A percentile compares a stretch with the other conserved stretches of the same genome.
Conservation (phyloP, 2,797 vertebrate species). For the Mastacembelus armatus region DNA sequence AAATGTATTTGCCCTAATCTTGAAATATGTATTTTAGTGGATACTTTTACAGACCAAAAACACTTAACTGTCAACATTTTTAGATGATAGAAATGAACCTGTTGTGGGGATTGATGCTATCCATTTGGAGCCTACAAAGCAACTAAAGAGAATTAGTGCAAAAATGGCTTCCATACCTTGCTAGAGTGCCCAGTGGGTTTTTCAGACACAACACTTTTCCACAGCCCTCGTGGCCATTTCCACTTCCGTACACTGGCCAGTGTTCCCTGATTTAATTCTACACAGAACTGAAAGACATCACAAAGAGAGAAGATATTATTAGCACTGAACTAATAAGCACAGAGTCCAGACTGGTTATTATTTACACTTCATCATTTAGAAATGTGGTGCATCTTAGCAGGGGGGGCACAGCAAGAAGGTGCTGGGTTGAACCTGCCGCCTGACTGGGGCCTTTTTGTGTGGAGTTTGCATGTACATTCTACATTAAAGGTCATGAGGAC, state of each 20-base stretch:
- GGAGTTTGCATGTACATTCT: too few species aligned
- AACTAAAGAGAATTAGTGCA: neutral
- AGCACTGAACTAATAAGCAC: neutral
- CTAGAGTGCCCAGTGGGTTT: slow-evolving; percentile 82
- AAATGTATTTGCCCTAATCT: too few species aligned
- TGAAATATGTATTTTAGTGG: too few species aligned
- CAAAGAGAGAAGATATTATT: neutral
- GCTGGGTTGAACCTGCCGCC: too few species aligned
- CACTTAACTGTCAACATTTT: too few species aligned
- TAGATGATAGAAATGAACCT: neutral
- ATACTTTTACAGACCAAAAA: too few species aligned
- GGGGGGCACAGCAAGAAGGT: too few species aligned
- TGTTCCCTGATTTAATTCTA: slow-evolving; percentile 91
- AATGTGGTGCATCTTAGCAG: neutral
- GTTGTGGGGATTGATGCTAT: neutral
- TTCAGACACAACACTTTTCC: slow-evolving; percentile 90
- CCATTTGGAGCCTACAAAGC: too few species aligned
- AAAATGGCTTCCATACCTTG: slow-evolving; percentile 80
- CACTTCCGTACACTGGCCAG: slow-evolving; percentile 91
- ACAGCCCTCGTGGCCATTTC: slow-evolving; percentile 89
- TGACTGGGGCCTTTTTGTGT: too few species aligned
- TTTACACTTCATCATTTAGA: neutral
- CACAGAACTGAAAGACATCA: slow-evolving; percentile 88
- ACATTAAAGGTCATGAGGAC: too few species aligned
- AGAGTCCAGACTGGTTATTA: neutral